phyloP scores from a whole-genome alignment of 2,888 invertebrate species.

The Coelogynopora nodosa region DNA sequence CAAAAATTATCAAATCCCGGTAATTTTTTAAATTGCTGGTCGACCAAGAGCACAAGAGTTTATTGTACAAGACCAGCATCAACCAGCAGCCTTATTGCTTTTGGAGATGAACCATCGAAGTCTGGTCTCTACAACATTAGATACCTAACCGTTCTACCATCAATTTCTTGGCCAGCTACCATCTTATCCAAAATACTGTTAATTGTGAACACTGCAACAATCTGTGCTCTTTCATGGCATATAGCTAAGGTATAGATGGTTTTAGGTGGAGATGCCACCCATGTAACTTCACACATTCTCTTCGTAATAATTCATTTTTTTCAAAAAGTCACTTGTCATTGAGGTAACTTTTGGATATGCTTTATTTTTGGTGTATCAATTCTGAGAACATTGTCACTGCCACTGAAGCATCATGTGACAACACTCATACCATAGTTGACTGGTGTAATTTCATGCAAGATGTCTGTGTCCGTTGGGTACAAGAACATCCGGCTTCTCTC shows the following conservation, averaged over 20 bases:
- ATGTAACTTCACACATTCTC: conserved; percentile 33
- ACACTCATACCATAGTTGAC: neutral
- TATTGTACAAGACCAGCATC: neutral
- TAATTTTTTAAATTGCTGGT: neutral
- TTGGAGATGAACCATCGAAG: neutral
- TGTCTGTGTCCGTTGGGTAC: conserved; percentile 33
- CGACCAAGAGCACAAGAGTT: neutral
- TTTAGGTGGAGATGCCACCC: conserved; percentile 33
- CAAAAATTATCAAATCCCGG: neutral
- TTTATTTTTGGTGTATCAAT: conserved; percentile 34
- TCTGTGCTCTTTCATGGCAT: conserved; percentile 16
- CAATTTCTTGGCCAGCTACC: neutral
- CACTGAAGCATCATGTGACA: neutral
- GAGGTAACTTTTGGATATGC: conserved; percentile 10
- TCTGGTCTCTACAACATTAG: neutral
- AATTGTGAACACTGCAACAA: neutral
- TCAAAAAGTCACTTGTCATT: conserved; percentile 29
- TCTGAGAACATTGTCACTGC: neutral
- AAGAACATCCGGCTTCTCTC: conserved; percentile 24
- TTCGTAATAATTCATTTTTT: conserved; percentile 27
- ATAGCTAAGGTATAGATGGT: neutral
- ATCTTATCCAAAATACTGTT: neutral
- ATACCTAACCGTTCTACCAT: neutral
- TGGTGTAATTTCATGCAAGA: conserved; percentile 32
- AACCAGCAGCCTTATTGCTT: neutral